These are phyloP conservation scores for Drosophila nr. perissopoda DNA, from an alignment of 2,888 invertebrate species.

Conservation along the genomic window DNA sequence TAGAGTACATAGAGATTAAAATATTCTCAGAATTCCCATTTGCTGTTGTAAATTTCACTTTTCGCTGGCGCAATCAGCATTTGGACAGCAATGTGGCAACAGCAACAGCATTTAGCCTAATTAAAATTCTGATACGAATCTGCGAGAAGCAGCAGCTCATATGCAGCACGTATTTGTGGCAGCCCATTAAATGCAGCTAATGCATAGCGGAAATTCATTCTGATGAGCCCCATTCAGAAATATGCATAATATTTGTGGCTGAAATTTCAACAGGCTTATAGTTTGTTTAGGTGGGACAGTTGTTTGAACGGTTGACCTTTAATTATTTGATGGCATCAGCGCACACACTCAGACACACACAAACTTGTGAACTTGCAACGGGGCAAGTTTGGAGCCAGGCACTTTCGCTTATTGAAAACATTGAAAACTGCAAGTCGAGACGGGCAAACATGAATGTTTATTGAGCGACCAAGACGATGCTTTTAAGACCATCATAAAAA, in stretches of 20 bases:
- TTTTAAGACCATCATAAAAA: constrained; percentile 77
- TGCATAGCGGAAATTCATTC: constrained; percentile 31
- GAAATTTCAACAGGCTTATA: constrained; percentile 20
- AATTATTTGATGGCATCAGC: constrained; percentile 62
- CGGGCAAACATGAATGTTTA: constrained; percentile 69
- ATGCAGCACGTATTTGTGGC: constrained; percentile 21
- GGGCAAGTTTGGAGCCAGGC: constrained; percentile 43
- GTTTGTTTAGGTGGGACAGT: constrained; percentile 19
- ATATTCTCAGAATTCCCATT: constrained; percentile 4
- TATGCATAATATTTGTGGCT: constrained; percentile 33
- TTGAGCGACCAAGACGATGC: constrained; percentile 72
- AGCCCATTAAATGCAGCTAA: constrained; percentile 39
- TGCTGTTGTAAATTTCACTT: constrained; percentile 37
- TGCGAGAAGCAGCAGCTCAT: constrained; percentile 11
- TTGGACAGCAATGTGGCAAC: constrained; percentile 14
- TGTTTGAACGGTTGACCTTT: constrained; percentile 64
- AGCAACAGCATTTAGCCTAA: constrained; percentile 50
- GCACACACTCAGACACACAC: constrained; percentile 10
- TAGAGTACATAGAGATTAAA: background rate
- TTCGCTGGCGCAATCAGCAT: constrained; percentile 29
- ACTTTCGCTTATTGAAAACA: constrained; percentile 79
- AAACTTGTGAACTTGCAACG: constrained; percentile 8
- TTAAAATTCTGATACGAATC: constrained; percentile 45
- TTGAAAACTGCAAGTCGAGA: constrained; percentile 58
- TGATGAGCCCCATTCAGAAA: constrained; percentile 7